Evolutionary conservation across 1,140 invertebrate genomes (phyloP), one percentile per base, ranked within the genome.

Genomic region (Anastrepha obliqua): DNA sequence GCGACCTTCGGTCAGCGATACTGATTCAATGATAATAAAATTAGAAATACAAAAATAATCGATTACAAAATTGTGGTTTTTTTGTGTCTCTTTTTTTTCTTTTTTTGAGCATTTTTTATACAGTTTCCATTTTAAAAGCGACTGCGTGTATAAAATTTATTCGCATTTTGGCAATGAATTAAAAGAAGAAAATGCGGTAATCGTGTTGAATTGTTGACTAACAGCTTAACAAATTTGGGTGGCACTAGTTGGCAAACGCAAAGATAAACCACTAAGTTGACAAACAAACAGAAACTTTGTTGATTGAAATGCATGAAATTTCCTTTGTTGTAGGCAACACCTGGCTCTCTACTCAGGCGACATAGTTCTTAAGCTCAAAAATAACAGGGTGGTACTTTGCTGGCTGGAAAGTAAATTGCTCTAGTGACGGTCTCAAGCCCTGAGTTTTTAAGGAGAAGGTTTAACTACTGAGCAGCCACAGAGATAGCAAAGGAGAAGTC

Each of bases 121-220:
- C 51, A 2, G 6, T 55, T 6, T 8, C 51, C 0, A 55, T 55
- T 55, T 11, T 55, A 55, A 55, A 55, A 55, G 6, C 11, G 51
- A 3, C 11, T 55, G 29, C 51, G 2, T 55, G 51, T 11, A 29
- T 29, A 29, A 29, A 55, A 42, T 67, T 42, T 39, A 67, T 67
- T 67, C 39, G 29, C 9, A 67, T 67, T 67, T 67, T 67, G 64
- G 64, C 64, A 67, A 67, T 67, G 64, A 42, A 29, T 67, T 67
- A 13, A 7, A 67, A 13, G 8, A 29, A 67, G 11, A 15, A 42
- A 74, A 47, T 74, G 67, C 44, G 67, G 67, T 44, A 74, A 44
- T 74, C 42, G 42, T 3, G 17, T 74, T 47, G 39, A 44, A 74
- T 13, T 74, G 39, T 47, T 74, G 67, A 15, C 39, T 74, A 47